Evolutionary conservation across 2,113 vertebrate species (phyloP).

Genomic region (human): GRCh38 chrX:33731001-33731500

Average conservation of each 20-base stretch:
- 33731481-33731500: constrained; percentile 5
- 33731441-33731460: neutral
- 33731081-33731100: neutral
- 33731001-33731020: neutral
- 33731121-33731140: neutral
- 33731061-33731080: neutral
- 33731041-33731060: neutral
- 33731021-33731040: neutral
- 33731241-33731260: neutral
- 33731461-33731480: neutral
- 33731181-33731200: neutral
- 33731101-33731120: neutral
- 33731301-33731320: neutral
- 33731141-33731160: neutral
- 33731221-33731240: neutral
- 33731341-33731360: neutral
- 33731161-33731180: neutral
- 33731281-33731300: neutral
- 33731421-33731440: neutral
- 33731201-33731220: neutral
- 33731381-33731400: neutral
- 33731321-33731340: neutral
- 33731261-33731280: neutral
- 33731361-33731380: neutral
- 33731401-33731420: neutral